Evolutionary conservation across 2,797 vertebrate species (phyloP), one percentile per base, ranked within the genome.

Genomic region (Notolepis coatsorum): DNA sequence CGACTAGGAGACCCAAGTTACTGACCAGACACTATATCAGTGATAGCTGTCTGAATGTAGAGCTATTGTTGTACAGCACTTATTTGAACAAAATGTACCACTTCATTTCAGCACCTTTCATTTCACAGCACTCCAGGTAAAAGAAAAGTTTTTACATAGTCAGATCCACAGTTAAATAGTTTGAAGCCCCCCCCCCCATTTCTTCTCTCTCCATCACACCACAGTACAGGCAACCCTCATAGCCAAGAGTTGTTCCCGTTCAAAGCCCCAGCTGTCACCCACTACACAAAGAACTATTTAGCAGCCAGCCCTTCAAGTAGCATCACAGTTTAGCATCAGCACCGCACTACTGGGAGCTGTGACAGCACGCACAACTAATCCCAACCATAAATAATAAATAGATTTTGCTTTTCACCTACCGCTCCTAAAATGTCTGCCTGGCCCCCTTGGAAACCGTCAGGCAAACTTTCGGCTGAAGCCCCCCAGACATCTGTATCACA

Each of bases 261-360:
- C 87, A 90, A 90, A 92, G 88, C 90, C 91, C 88, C 90, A 79
- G 86, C 89, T 90, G 86, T 91, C 91, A 92, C 85, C 90, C 85
- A 91, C 86, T 92, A 93, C 91, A 93, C 90, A 92, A 92, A 92
- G 81, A 92, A 92, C 87, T 91, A 92, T 93, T 93, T 93, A 94
- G 88, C 88, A 90, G 87, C 88, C 91, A 92, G 88, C 89, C 85
- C 89, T 90, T 93, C 90, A 92, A 89, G 82, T 92, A 92, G 90
- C 92, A 92, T 92, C 90, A 89, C 88, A 90, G 91, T 91, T 94
- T 91, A 93, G 82, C 90, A 89, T 93, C 91, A 92, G 89, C 87
- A 82, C 63, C 73, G 85, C 87, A 89, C 90, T 85, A 75, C 81
- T 84, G 91, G 90, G 91, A 92, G 87, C 82, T 71, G 88, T 91